Evolutionary conservation across 2,797 vertebrate species (phyloP).

Genomic region (Sebastes taczanowskii): DNA sequence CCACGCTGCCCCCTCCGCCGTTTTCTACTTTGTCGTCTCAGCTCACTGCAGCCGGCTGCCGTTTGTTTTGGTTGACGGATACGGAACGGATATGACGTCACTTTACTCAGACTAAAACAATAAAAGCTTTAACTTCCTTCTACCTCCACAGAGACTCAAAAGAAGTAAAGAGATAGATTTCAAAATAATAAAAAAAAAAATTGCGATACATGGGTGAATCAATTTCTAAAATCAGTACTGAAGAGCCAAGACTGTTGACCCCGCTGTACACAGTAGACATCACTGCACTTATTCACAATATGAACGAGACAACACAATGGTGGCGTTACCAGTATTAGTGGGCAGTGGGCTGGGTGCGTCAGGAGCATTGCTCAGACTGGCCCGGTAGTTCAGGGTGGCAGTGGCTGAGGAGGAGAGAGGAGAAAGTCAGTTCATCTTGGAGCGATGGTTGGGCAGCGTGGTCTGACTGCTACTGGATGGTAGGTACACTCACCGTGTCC

Average conservation of each 20-base stretch:
- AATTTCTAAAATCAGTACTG: not conserved
- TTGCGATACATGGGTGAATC: too few species aligned
- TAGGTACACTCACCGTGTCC: conserved; percentile 63
- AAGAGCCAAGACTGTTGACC: not conserved
- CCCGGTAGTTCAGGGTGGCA: conserved; percentile 71
- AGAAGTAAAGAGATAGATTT: too few species aligned
- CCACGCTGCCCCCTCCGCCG: too few species aligned
- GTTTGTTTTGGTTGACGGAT: too few species aligned
- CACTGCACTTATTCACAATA: not conserved
- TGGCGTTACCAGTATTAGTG: conserved; percentile 59
- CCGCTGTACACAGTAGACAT: not conserved
- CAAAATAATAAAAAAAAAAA: too few species aligned
- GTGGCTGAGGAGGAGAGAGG: conserved; percentile 40
- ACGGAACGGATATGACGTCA: too few species aligned
- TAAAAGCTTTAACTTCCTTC: too few species aligned
- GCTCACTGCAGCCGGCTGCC: too few species aligned
- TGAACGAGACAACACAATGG: not conserved
- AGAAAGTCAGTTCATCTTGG: not conserved
- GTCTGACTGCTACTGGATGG: not conserved
- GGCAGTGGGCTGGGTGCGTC: conserved; percentile 29
- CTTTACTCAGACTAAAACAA: too few species aligned
- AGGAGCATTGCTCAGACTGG: conserved; percentile 64
- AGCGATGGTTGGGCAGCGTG: too few species aligned
- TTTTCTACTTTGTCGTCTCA: too few species aligned
- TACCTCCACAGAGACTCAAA: too few species aligned